Evolutionary conservation across 2,797 vertebrate genomes (phyloP), one percentile per base, ranked within the genome.

Genomic region (Falco berigora): DNA sequence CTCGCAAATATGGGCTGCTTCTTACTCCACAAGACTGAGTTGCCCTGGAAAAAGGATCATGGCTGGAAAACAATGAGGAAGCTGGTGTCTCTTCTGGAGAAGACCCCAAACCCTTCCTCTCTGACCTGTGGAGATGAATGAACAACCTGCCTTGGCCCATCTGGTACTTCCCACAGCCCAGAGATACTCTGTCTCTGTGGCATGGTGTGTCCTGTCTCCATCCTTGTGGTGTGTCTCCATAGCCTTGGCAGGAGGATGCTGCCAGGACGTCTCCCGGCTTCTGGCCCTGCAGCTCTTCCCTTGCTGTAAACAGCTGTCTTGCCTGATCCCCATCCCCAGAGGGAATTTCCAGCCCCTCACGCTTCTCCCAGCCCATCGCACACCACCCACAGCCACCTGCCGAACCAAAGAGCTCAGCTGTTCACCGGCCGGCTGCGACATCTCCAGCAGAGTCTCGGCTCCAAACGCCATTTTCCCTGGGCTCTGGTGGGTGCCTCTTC

Each of bases 341-440:
- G 56, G 75, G 78, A 79, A 86, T 84, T 92, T 86, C 73, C 84
- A 84, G 15, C 10, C 62, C 36, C 66, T 59, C 0, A 0, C 25
- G 4, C 27, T 36, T 25, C 14, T 89, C n/a, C 49, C n/a, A 24
- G 25, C 28, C 71, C 46, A 14, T 17, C 3, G 1, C 40, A 40
- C 5, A 5, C 32, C 2, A 4, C 47, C 59, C 59, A 63, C 42
- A 86, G 32, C 63, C 67, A 69, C n/a, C 8, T 2, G 0, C 55
- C 1, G 4, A 79, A 73, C n/a, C 27, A 32, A 44, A 69, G 14
- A 27, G 4, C 47, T 68, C 44, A 30, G 27, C 32, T 7, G 6
- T 20, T 82, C 2, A 4, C 36, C 0, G 1, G 3, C 61, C 5
- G 5, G 34, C 46, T 84, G 62, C 0, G 0, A 30, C 7, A 3